A percentile compares a stretch with the other conserved stretches of the same genome.
phyloP scores from a whole-genome alignment of 2,888 invertebrate genomes.

The Rhopalosiphum nymphaeae region DNA sequence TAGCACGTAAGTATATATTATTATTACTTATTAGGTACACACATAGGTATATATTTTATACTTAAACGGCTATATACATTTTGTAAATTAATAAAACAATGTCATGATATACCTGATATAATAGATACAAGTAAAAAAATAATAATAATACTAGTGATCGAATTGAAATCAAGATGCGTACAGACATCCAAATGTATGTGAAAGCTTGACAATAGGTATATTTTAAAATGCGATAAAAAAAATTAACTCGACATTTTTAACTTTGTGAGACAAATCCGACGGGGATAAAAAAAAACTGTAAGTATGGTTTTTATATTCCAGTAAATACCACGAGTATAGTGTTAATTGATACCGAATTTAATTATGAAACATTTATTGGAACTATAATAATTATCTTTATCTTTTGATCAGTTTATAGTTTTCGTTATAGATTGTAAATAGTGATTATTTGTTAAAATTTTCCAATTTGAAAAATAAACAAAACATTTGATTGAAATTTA shows the following conservation, averaged over 20 bases:
- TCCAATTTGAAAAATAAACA: background rate
- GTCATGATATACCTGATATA: background rate
- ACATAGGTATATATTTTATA: background rate
- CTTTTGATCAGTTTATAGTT: background rate
- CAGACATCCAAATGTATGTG: background rate
- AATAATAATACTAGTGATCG: background rate
- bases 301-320: background rate
- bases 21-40: background rate
- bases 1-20: too few species aligned
- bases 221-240: background rate
- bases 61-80: background rate
- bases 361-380: background rate
- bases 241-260: background rate
- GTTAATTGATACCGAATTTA: background rate
- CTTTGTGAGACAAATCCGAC: background rate
- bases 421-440: background rate
- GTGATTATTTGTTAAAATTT: background rate
- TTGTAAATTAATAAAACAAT: background rate
- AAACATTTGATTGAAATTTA: background rate
- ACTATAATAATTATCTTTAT: too few species aligned
- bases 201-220: background rate
- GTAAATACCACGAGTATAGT: background rate
- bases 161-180: background rate
- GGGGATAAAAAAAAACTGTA: background rate
- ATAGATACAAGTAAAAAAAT: background rate